Evolutionary conservation across 2,888 invertebrate species (phyloP).

Genomic region (Alloplasta piceator): DNA sequence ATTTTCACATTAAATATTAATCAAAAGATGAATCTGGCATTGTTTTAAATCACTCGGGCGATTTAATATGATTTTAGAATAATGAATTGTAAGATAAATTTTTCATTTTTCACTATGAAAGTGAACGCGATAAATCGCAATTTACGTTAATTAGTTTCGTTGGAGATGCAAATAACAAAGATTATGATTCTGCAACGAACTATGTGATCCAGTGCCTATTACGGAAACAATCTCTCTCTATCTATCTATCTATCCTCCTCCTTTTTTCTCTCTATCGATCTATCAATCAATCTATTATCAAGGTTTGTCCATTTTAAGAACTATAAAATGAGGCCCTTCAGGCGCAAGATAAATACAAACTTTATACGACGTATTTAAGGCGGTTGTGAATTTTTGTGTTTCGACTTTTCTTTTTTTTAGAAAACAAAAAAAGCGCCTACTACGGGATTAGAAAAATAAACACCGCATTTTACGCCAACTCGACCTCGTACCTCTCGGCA

Average conservation of each 20-base stretch:
- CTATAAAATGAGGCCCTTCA: constrained; percentile 5
- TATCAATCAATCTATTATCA: neutral
- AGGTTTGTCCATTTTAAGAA: neutral
- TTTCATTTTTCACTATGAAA: neutral
- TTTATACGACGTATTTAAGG: constrained; percentile 12
- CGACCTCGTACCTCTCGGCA: too few relatives aligned
- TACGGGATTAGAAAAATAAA: too few relatives aligned
- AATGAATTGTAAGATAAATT: neutral
- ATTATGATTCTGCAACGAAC: constrained; percentile 66
- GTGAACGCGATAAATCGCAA: constrained; percentile 26
- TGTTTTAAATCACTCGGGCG: too few relatives aligned
- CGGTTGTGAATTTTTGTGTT: constrained; percentile 14
- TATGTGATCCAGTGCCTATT: constrained; percentile 79
- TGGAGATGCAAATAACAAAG: constrained; percentile 35
- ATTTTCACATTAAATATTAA: too few relatives aligned
- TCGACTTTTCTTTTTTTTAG: neutral
- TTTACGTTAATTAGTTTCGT: constrained; percentile 54
- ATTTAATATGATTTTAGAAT: neutral
- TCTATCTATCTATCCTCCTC: constrained; percentile 36
- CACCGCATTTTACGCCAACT: too few relatives aligned
- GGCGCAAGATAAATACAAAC: constrained; percentile 4
- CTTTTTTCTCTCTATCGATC: constrained; percentile 13
- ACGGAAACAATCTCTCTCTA: constrained; percentile 65
- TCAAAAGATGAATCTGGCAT: too few relatives aligned
- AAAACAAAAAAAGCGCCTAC: neutral